These are phyloP conservation scores for Adelognathus sp. DNA, from an alignment of 2,888 invertebrate genomes.

Conservation along the genomic window DNA sequence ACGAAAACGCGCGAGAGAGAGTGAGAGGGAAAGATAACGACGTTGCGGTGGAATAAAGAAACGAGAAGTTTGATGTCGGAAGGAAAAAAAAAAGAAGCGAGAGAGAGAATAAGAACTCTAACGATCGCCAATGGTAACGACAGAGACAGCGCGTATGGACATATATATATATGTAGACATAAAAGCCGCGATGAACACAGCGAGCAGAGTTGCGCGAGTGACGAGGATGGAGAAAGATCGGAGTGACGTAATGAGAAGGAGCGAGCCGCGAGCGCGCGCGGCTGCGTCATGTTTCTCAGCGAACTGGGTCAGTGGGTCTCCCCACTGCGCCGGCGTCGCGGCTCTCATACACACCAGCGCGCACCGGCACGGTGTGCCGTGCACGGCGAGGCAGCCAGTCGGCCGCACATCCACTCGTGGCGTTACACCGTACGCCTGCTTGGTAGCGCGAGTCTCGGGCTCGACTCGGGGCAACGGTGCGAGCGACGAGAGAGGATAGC, in stretches of 20 bases:
- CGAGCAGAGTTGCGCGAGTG: constrained; percentile 8
- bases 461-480: constrained; percentile 8
- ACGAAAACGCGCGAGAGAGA: constrained; percentile 39
- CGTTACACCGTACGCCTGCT: constrained; percentile 29
- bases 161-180: constrained; percentile 18
- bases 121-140: constrained; percentile 21
- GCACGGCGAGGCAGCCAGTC: constrained; percentile 42
- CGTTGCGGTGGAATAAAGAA: constrained; percentile 4
- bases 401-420: constrained; percentile 51
- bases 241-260: constrained; percentile 70
- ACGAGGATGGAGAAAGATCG: constrained; percentile 53
- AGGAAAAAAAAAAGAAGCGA: constrained; percentile 66
- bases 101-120: constrained; percentile 44
- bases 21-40: constrained; percentile 32
- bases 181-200: constrained; percentile 27
- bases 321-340: constrained; percentile 81
- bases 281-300: constrained; percentile 81
- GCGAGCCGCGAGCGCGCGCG: constrained; percentile 71
- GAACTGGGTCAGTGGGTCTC: constrained; percentile 94
- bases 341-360: constrained; percentile 18
- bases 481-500: not conserved
- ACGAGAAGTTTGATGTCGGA: constrained; percentile 36
- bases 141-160: constrained; percentile 11
- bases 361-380: constrained; percentile 56
- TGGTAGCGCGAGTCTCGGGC: constrained; percentile 30